Percentiles rank a stretch among this genome's conserved stretches.
Conservation (phyloP, 2,888 invertebrate species). For the Agrochola macilenta region DNA sequence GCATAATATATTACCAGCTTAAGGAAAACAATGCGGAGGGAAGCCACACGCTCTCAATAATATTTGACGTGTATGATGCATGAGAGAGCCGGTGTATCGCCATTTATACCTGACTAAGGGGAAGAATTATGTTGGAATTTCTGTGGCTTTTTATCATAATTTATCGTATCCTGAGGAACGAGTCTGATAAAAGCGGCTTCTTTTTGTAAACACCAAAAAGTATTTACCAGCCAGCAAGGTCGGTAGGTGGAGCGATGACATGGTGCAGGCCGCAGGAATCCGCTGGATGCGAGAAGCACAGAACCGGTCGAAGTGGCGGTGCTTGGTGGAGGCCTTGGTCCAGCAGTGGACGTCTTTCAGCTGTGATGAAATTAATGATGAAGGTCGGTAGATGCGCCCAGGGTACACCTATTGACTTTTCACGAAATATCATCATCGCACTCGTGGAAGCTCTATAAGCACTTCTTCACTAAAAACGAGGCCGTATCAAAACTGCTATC, state of each 20-base stretch:
- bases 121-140: slow-evolving; percentile 14
- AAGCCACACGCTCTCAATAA: slow-evolving; percentile 52
- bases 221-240: neutral
- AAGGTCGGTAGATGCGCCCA: too few species aligned
- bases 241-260: too few species aligned
- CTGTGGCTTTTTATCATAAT: slow-evolving; percentile 35
- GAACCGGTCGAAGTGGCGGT: too few species aligned
- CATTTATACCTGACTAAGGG: slow-evolving; percentile 42
- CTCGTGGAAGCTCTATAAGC: neutral
- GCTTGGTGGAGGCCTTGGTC: too few species aligned
- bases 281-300: too few species aligned
- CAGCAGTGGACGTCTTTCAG: too few species aligned
- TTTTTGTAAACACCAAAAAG: neutral
- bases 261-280: too few species aligned
- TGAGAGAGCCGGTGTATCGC: slow-evolving; percentile 28
- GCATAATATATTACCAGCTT: slow-evolving; percentile 40
- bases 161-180: slow-evolving; percentile 1
- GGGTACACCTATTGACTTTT: neutral
- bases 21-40: slow-evolving; percentile 37
- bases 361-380: too few species aligned
- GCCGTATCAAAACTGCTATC: too few species aligned
- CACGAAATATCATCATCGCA: neutral
- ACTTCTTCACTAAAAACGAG: neutral
- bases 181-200: neutral
- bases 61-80: slow-evolving; percentile 54